These are phyloP conservation scores for Eupleurogrammus muticus DNA, from an alignment of 2,797 vertebrate species.

Conservation along the genomic window DNA sequence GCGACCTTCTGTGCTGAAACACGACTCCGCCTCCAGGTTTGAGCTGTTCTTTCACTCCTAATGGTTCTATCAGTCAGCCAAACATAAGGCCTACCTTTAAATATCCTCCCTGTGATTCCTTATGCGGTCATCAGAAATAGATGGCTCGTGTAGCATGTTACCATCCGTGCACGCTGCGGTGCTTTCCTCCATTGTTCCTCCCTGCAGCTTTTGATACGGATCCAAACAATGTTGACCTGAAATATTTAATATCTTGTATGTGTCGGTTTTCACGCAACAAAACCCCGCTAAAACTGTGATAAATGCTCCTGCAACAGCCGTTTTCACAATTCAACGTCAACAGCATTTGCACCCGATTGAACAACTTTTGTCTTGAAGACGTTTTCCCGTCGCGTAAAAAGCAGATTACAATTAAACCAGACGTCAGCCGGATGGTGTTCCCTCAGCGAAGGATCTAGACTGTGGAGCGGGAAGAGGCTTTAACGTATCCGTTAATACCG, in stretches of 20 bases:
- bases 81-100: too few relatives aligned
- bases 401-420: neutral
- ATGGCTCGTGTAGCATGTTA: neutral
- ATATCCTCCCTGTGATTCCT: too few relatives aligned
- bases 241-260: neutral
- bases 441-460: slow-evolving; percentile 21
- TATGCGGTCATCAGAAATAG: neutral
- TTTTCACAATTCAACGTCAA: neutral
- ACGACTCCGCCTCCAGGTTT: too few relatives aligned
- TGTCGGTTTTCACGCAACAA: neutral
- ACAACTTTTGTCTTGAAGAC: neutral
- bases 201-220: neutral
- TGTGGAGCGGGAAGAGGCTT: slow-evolving; percentile 22
- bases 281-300: neutral
- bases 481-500: slow-evolving; percentile 51
- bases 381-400: neutral
- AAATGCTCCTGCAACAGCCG: neutral
- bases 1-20: neutral
- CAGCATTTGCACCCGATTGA: too few relatives aligned
- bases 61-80: neutral
- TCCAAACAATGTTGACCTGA: neutral
- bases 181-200: neutral
- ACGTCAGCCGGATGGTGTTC: slow-evolving; percentile 15
- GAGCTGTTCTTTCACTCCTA: neutral
- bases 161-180: too few relatives aligned